These are phyloP conservation scores for Dastarcus helophoroides DNA, from an alignment of 2,888 invertebrate species.

Conservation along the genomic window DNA sequence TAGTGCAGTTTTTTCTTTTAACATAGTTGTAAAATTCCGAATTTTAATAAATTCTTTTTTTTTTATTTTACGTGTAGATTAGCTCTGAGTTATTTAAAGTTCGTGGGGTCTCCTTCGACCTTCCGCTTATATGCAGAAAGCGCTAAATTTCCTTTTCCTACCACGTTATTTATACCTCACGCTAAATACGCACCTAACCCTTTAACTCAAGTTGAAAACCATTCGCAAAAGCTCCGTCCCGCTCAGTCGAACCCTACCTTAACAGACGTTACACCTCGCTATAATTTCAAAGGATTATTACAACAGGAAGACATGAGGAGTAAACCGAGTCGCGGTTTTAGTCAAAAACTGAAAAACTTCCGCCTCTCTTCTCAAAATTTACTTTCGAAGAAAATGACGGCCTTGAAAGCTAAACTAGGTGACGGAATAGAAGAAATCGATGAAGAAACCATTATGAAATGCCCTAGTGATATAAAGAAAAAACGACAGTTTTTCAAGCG, in stretches of 20 bases:
- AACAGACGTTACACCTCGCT: slow-evolving; percentile 14
- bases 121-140: slow-evolving; percentile 29
- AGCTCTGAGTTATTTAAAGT: slow-evolving; percentile 34
- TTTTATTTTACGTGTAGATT: no score
- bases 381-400: slow-evolving; percentile 49
- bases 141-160: slow-evolving; percentile 12
- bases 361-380: slow-evolving; percentile 49
- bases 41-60: no score
- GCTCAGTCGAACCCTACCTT: slow-evolving; percentile 20
- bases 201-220: neutral
- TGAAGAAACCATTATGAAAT: slow-evolving; percentile 38
- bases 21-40: no score
- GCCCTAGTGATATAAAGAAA: slow-evolving; percentile 38
- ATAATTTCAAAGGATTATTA: slow-evolving; percentile 33
- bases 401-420: slow-evolving; percentile 44
- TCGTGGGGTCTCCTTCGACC: slow-evolving; percentile 33
- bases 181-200: slow-evolving; percentile 1
- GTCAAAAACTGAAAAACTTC: slow-evolving; percentile 51
- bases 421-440: slow-evolving; percentile 41
- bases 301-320: slow-evolving; percentile 51
- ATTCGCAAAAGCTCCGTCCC: slow-evolving; percentile 3
- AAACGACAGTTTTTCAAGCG: slow-evolving; percentile 40
- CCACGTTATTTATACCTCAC: slow-evolving; percentile 4
- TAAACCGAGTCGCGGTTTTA: slow-evolving; percentile 38
- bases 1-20: no score